A percentile compares a stretch with the other conserved stretches of the same genome.
phyloP scores from a whole-genome alignment of 2,888 invertebrate genomes.

The Polia nebulosa region DNA sequence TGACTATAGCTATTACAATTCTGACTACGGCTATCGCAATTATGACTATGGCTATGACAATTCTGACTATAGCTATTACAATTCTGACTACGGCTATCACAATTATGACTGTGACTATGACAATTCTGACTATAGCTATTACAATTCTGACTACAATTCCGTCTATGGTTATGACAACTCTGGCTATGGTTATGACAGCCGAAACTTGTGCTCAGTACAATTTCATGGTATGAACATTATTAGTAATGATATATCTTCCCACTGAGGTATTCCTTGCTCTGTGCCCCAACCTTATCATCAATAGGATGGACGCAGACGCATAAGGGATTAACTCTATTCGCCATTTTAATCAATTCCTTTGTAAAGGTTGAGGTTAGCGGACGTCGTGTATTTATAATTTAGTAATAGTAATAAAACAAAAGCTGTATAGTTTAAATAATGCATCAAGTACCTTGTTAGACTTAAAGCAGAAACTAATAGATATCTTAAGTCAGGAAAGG shows the following conservation, averaged over 20 bases:
- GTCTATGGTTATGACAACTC: neutral
- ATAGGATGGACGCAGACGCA: slow-evolving; percentile 34
- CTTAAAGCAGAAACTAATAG: neutral
- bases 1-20: neutral
- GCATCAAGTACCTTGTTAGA: neutral
- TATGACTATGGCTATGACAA: neutral
- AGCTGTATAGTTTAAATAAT: slow-evolving; percentile 16
- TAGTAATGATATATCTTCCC: neutral
- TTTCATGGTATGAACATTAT: no score
- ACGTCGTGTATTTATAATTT: slow-evolving; percentile 21
- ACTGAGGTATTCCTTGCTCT: neutral
- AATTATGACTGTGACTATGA: neutral
- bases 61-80: neutral
- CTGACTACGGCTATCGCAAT: neutral
- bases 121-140: neutral
- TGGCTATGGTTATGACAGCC: neutral
- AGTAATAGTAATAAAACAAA: slow-evolving; percentile 9
- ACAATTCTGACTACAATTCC: neutral
- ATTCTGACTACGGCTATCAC: neutral
- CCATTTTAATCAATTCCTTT: slow-evolving; percentile 47
- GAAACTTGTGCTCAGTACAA: no score
- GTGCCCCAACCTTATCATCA: slow-evolving; percentile 36
- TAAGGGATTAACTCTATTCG: slow-evolving; percentile 46
- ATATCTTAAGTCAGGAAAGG: neutral
- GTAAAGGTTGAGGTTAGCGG: slow-evolving; percentile 37